Conservation (phyloP, 2,888 invertebrate genomes). For the Pimpla rufipes region DNA sequence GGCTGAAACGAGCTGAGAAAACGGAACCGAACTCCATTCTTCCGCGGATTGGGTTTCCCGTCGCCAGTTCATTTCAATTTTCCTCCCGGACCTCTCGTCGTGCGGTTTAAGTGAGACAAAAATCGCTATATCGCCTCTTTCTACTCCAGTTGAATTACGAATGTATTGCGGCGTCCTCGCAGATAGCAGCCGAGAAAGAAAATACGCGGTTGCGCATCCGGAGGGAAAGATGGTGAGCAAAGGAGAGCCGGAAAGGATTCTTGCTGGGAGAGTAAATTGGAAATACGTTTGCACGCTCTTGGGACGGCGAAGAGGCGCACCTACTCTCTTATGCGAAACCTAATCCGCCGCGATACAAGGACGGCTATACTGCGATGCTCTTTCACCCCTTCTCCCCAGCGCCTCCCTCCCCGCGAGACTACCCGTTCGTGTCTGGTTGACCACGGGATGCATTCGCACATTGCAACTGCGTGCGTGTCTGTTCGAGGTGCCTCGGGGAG, state of each 20-base stretch:
- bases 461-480: conserved; percentile 49
- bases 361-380: conserved; percentile 25
- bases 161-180: conserved; percentile 7
- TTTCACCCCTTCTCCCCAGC: conserved; percentile 4
- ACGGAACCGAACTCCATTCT: conserved; percentile 4
- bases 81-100: conserved; percentile 1
- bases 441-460: conserved; percentile 34
- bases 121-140: neutral
- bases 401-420: conserved; percentile 7
- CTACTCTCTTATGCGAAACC: conserved; percentile 55
- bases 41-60: conserved; percentile 26
- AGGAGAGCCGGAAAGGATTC: conserved; percentile 1
- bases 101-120: neutral
- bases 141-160: conserved; percentile 29
- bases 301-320: conserved; percentile 6
- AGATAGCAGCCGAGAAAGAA: neutral
- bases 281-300: conserved; percentile 54
- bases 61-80: conserved; percentile 2
- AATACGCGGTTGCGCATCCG: conserved; percentile 3
- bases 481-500: conserved; percentile 37
- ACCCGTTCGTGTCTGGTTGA: conserved; percentile 52
- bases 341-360: conserved; percentile 42
- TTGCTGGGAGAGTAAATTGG: conserved; percentile 35
- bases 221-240: neutral
- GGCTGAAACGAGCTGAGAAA: conserved; percentile 13